Evolutionary conservation across 2,113 vertebrate genomes (phyloP), one percentile per base, ranked within the genome.

Genomic region (Dunckerocampus dactyliophorus): DNA sequence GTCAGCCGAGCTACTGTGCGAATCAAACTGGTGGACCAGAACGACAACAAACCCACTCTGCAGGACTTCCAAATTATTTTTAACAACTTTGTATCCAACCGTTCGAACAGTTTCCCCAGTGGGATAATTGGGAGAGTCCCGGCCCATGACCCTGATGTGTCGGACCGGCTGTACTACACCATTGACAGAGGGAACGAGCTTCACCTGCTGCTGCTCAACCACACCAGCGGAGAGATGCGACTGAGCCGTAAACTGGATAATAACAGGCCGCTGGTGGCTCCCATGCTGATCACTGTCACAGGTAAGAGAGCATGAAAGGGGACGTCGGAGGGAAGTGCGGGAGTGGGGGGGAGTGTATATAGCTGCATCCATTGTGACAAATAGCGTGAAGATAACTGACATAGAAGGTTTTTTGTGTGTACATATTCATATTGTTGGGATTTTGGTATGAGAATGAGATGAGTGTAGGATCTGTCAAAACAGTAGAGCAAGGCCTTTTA

Each of bases 11-110:
- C 97, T 69, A 99, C 95, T 0, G 92, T 98, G 19, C 92, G 94
- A 1, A 92, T 99, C 76, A 88, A 90, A 52, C 82, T 99, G 28
- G 87, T 98, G 66, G 97, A 99, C 88, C 95, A 99, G 90, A 99
- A 99, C 0, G 97, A 99, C 88, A 99, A 99, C 73, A 89, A 90
- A 24, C 97, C 97, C 2, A 82, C 95, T 65, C 89, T 99, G 62
- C 92, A 93, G 80, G 94, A 97, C 83, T 99, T 99, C 79, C 95
- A 99, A 88, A 99, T 99, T 39, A 93, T 99, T 47, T 99, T 99
- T 89, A 99, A 99, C 84, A 99, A 99, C 87, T 99, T 99, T 0
- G 92, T 98, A 11, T 98, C 97, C 37, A 99, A 98, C 77, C 95
- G 91, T 4, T 98, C 96, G 39, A 98, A 98, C 74, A 99, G 94